Evolutionary conservation across 53 echinoderm and acorn worm species (phyloP), one percentile per base, ranked within the genome.

Genomic region (Holothuria leucospilota): DNA sequence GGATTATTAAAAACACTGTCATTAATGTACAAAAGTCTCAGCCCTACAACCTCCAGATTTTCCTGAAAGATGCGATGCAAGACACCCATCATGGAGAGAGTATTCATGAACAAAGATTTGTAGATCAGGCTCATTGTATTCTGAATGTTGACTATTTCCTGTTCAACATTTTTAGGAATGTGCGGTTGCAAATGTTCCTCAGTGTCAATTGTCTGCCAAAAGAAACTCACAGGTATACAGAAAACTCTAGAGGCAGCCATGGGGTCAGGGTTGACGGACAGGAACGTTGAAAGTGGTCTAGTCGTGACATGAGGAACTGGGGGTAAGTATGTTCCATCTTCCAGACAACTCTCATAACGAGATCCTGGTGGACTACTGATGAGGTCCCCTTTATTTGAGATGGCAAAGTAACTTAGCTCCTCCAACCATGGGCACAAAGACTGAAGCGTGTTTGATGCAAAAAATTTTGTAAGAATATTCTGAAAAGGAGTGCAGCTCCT

Each of bases 101-200:
- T 90, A 16, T 92, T 59, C 34, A 77, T 78, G 78, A 96, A 99
- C 38, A 99, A 74, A 12, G 88, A 59, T 59, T 90, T 88, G 69
- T 94, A 94, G 61, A 99, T 88, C 16, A 99, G 69, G 25, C 92
- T 94, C 87, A 99, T 86, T 1, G 99, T 99, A 84, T 92, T 99
- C 83, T 99, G 99, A 21, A 90, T 82, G 52, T 94, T 94, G 3
- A 85, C 78, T 62, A 90, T 83, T 66, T 77, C 81, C 69, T 93
- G 84, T 58, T 91, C 90, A 29, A 91, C 87, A 15, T 85, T 77
- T 15, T 79, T 91, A 15, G 92, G 79, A 13, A 85, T 30, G 72
- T 90, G 91, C 0, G 90, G 90, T 38, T 74, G 78, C 14, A 85
- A 18, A 29, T 75, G 24, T 15, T 99, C 93, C 41, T 99, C 95